Percentiles rank a stretch among this genome's conserved stretches.
Evolutionary conservation across 2,113 vertebrate genomes (phyloP).

Genomic region (Tonatia bakeri): DNA sequence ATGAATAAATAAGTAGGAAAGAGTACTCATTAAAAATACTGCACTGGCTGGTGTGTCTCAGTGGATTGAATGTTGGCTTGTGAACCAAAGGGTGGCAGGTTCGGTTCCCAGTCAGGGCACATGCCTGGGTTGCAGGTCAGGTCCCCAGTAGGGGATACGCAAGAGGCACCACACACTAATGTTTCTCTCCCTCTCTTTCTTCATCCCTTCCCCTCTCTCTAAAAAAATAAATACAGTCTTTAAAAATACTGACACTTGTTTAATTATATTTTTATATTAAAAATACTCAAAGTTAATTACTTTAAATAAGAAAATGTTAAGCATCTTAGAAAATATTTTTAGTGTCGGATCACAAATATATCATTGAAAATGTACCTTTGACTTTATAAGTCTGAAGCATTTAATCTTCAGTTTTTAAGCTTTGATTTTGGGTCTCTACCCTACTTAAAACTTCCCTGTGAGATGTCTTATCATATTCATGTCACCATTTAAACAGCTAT

Average conservation of each 20-base stretch:
- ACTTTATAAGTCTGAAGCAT: background rate
- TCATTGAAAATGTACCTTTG: background rate
- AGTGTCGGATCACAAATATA: background rate
- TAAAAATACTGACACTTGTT: background rate
- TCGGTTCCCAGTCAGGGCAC: too few species aligned
- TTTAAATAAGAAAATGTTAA: background rate
- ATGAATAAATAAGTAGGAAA: background rate
- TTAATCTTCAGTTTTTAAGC: background rate
- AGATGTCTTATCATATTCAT: background rate
- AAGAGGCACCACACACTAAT: too few species aligned
- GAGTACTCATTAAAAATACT: background rate
- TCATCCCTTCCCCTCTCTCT: too few species aligned
- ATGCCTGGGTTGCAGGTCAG: too few species aligned
- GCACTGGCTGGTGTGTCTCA: too few species aligned
- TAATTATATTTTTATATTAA: background rate
- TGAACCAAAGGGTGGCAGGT: too few species aligned
- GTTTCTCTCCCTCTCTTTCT: too few species aligned
- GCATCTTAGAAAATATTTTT: slow-evolving; percentile 1
- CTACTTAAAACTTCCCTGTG: background rate
- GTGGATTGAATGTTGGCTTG: too few species aligned
- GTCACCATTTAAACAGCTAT: background rate
- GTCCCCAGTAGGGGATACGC: too few species aligned
- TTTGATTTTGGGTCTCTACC: background rate
- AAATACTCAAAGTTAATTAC: background rate
- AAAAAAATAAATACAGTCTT: too few species aligned